Base-by-base conservation (phyloP, 1,140 invertebrate genomes). In the Caenorhabditis elegans region DNA sequence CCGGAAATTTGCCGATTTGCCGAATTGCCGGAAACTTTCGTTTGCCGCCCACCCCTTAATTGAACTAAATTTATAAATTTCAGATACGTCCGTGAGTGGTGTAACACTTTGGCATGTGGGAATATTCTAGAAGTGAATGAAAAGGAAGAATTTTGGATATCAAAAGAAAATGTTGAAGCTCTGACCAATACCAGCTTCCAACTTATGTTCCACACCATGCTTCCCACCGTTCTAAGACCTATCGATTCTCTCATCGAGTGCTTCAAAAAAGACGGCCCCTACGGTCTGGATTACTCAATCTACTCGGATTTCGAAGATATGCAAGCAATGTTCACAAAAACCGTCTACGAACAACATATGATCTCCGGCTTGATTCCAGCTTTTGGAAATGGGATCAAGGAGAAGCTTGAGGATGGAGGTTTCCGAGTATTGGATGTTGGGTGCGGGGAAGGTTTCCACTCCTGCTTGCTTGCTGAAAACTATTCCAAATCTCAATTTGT, bases 61-160 rank as follows among this genome's bases (percentile, higher is more conserved):
- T n/a, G n/a, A n/a, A n/a, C n/a, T n/a, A n/a, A n/a, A n/a, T n/a
- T n/a, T n/a, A n/a, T n/a, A n/a, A n/a, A n/a, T n/a, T n/a, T n/a
- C n/a, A n/a, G n/a, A 36, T 65, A 65, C 28, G 26, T 65, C 2
- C 24, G 55, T 22, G 84, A 85, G 65, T 78, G 78, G 78, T 49
- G 85, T 2, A 55, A 47, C 46, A n/a, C 53, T 22, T 26, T 85
- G 46, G 82, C 84, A 39, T 85, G 80, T 53, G 84, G 49, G 3
- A 84, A 85, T 17, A 75, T 86, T 2, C 43, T 86, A 5, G 84
- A 86, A 75, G 79, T 84, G 13, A 83, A 65, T 43, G 53, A 85
- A 39, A 55, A 65, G 19, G 86, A 86, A 13, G 34, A 83, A 3
- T 86, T 86, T 77, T 86, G 65, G 76, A 86, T 86, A 34, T 13